Percentiles rank a stretch among this genome's conserved stretches.
These are phyloP conservation scores for Leptodactylus fallax DNA, from an alignment of 2,797 vertebrate genomes.

Conservation along the genomic window DNA sequence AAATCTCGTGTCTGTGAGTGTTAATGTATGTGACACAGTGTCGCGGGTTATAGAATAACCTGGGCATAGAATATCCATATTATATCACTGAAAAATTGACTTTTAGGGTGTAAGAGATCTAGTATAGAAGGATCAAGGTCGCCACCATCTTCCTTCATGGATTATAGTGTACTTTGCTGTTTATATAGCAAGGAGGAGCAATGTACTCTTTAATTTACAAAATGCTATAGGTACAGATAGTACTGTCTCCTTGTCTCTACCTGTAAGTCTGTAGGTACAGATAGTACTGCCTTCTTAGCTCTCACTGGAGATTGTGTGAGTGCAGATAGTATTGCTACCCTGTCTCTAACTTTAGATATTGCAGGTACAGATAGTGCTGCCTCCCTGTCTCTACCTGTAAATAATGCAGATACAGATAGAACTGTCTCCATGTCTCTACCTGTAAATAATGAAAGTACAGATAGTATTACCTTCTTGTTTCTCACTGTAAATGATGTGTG, in stretches of 20 bases:
- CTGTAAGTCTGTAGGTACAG: background rate
- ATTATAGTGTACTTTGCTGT: too few relatives aligned
- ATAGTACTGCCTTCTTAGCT: background rate
- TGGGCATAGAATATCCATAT: background rate
- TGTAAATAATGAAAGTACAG: background rate
- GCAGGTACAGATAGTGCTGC: background rate
- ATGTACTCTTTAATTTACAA: too few relatives aligned
- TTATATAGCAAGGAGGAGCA: too few relatives aligned
- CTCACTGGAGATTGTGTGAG: background rate
- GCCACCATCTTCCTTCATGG: too few relatives aligned
- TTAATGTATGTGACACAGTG: background rate
- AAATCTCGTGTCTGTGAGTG: background rate
- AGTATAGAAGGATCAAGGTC: too few relatives aligned
- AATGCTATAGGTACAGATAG: background rate
- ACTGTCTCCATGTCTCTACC: background rate
- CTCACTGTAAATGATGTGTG: background rate
- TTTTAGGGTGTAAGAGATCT: too few relatives aligned
- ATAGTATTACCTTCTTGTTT: background rate
- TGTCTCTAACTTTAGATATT: background rate
- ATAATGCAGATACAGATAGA: background rate
- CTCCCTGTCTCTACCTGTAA: background rate
- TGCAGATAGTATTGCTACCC: background rate
- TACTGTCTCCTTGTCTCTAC: background rate
- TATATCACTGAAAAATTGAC: too few relatives aligned
- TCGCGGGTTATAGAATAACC: background rate